Conservation (phyloP, 2,797 vertebrate genomes). For the Argyrosomus regius region DNA sequence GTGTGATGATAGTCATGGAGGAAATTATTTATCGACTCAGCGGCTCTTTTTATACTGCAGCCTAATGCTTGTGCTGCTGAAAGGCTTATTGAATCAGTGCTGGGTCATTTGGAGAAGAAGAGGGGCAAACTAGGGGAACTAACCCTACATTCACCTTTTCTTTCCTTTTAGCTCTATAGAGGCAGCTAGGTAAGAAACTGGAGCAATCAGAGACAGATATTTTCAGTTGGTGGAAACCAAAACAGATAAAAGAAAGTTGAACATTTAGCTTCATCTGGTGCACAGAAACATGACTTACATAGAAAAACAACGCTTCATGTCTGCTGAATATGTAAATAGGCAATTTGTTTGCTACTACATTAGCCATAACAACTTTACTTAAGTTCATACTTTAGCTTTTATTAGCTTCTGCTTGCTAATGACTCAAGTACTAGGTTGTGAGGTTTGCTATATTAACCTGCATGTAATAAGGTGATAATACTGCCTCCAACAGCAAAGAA, state of each 20-base stretch:
- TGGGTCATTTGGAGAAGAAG: conserved; percentile 22
- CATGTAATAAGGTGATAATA: neutral
- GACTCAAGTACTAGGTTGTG: neutral
- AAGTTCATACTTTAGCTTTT: neutral
- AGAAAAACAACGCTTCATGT: neutral
- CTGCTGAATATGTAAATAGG: neutral
- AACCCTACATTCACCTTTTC: neutral
- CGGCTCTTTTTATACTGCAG: conserved; percentile 17
- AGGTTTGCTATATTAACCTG: too few relatives aligned
- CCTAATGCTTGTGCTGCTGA: conserved; percentile 12
- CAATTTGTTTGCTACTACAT: neutral
- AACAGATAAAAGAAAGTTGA: neutral
- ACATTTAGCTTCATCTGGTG: neutral
- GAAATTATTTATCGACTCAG: conserved; percentile 62
- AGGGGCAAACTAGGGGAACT: neutral
- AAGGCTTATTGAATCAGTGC: conserved; percentile 34
- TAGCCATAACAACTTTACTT: neutral
- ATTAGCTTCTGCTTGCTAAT: neutral
- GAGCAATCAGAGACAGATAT: neutral
- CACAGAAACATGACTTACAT: neutral
- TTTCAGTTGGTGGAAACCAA: neutral
- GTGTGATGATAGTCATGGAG: conserved; percentile 20
- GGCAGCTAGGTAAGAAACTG: neutral
- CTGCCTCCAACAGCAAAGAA: neutral
- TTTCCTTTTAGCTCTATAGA: neutral